These are phyloP conservation scores for Metopolophium dirhodum DNA, from an alignment of 1,140 invertebrate genomes.

Conservation along the genomic window DNA sequence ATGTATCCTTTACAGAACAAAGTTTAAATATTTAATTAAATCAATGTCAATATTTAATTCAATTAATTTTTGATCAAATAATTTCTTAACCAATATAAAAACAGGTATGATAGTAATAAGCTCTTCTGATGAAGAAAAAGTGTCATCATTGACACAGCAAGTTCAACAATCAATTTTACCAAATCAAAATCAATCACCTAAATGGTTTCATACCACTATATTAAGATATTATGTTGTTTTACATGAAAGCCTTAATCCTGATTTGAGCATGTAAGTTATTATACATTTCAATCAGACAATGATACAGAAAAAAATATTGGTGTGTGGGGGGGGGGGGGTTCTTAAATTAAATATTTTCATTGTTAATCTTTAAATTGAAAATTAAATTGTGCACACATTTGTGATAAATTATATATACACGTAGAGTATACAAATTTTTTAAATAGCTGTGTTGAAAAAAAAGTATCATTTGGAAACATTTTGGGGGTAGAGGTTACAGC, in stretches of 20 bases:
- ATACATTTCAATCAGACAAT: neutral
- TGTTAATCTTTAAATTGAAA: neutral
- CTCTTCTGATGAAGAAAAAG: slow-evolving; percentile 79
- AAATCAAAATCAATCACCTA: slow-evolving; percentile 77
- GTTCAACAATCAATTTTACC: slow-evolving; percentile 80
- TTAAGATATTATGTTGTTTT: slow-evolving; percentile 89
- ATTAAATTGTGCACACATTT: neutral
- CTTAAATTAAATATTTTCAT: neutral
- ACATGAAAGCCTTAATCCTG: slow-evolving; percentile 79
- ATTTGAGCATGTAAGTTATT: slow-evolving; percentile 62
- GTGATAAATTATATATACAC: neutral
- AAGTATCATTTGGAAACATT: too few species aligned
- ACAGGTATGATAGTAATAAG: slow-evolving; percentile 78
- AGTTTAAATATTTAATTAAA: too few species aligned
- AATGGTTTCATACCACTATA: slow-evolving; percentile 87
- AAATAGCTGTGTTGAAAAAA: neutral
- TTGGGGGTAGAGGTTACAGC: too few species aligned
- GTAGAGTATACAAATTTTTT: neutral
- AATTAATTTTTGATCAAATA: neutral
- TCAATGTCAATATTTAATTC: neutral
- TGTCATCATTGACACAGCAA: slow-evolving; percentile 80
- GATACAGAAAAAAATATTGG: neutral
- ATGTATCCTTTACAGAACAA: slow-evolving; percentile 67
- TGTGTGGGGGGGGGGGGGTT: neutral
- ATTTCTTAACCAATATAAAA: slow-evolving; percentile 58